Percentiles rank a stretch among this genome's conserved stretches.
phyloP scores from a whole-genome alignment of 2,888 invertebrate species.

The Oscheius sp. region DNA sequence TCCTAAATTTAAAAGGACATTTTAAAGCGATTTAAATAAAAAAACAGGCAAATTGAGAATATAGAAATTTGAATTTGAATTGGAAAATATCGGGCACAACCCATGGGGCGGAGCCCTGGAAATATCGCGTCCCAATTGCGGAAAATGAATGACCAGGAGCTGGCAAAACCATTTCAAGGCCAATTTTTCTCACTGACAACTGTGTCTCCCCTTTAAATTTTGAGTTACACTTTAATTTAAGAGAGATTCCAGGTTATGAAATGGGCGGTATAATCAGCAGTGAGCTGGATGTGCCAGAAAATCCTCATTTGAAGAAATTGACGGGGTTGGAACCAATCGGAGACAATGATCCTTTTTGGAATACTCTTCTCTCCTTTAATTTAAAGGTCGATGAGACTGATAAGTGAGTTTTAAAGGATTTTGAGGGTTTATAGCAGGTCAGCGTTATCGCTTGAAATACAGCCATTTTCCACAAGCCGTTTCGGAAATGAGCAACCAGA shows the following conservation, averaged over 20 bases:
- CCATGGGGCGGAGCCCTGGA: background rate
- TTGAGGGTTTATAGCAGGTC: no score
- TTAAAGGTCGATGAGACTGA: constrained; percentile 68
- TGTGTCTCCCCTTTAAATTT: background rate
- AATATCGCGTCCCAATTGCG: background rate
- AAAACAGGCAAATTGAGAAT: no score
- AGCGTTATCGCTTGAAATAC: no score
- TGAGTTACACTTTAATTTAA: background rate
- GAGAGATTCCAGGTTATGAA: constrained; percentile 13
- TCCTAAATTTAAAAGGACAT: no score
- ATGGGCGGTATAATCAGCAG: constrained; percentile 57
- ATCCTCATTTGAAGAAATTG: constrained; percentile 60
- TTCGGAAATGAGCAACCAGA: no score
- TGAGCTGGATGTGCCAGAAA: constrained; percentile 60
- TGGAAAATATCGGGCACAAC: background rate
- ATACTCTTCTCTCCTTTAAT: constrained; percentile 87
- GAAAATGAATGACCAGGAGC: constrained; percentile 2
- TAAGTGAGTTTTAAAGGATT: constrained; percentile 62
- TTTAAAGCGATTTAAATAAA: no score
- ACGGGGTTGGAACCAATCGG: constrained; percentile 81
- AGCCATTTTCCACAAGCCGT: no score
- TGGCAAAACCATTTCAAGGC: background rate
- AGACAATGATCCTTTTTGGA: constrained; percentile 92
- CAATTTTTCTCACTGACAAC: background rate
- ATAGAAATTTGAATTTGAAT: background rate